Evolutionary conservation across 1,140 invertebrate species (phyloP).

Genomic region (Ostrea denselamellosa): DNA sequence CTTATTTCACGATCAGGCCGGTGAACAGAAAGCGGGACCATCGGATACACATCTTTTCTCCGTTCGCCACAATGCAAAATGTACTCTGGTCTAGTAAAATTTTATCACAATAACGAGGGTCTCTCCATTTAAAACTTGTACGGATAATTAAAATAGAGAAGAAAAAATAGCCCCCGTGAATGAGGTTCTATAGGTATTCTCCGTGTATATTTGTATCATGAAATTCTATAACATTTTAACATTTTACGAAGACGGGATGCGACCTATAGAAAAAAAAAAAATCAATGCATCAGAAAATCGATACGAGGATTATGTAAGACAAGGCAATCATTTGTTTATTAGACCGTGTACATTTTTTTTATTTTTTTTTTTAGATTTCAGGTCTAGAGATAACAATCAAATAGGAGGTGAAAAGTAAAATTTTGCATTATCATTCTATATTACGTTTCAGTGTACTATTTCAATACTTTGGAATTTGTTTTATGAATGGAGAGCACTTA

Average conservation of each 20-base stretch:
- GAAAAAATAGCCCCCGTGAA: not conserved
- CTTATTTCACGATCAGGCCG: not conserved
- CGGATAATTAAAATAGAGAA: not conserved
- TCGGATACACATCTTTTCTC: not conserved
- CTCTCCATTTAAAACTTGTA: not conserved
- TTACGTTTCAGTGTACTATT: not conserved
- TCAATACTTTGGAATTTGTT: conserved; percentile 10
- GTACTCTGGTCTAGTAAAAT: not conserved
- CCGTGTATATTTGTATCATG: not conserved
- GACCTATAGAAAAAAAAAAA: not conserved
- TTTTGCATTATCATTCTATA: not conserved
- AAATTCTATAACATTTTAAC: not conserved
- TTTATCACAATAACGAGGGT: not conserved
- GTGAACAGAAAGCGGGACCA: not conserved
- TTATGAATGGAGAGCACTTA: not conserved
- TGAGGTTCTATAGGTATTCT: not conserved
- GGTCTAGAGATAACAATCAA: not conserved
- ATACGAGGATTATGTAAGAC: not conserved
- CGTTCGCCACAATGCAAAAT: not conserved
- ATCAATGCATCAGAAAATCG: not conserved
- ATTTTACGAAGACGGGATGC: too few relatives aligned
- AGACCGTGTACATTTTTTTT: not conserved
- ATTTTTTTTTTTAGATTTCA: not conserved
- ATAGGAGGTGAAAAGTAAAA: not conserved
- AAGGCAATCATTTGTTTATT: not conserved